These are phyloP conservation scores for Tympanoctomys barrerae DNA, from an alignment of 2,797 vertebrate genomes.

Conservation along the genomic window DNA sequence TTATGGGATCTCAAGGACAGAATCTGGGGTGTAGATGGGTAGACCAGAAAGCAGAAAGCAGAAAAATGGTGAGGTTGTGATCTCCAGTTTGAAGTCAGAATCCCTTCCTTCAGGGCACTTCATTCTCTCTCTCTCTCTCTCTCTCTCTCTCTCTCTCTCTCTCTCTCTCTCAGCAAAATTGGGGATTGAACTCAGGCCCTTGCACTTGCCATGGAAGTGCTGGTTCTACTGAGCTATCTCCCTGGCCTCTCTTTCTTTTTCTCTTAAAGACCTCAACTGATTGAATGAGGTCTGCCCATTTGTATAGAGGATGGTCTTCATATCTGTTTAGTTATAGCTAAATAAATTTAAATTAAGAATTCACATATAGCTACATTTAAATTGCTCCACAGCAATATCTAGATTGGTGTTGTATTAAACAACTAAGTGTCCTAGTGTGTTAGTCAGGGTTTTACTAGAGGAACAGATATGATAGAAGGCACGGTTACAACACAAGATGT, in stretches of 20 bases:
- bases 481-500: no score
- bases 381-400: background rate
- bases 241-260: background rate
- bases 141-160: no score
- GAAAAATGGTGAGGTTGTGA: background rate
- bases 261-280: background rate
- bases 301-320: background rate
- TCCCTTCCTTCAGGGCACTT: background rate
- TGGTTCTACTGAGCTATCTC: no score
- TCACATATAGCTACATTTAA: background rate
- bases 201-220: no score
- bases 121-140: background rate
- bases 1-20: background rate
- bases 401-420: background rate
- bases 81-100: background rate
- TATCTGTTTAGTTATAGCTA: background rate
- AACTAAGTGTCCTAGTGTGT: background rate
- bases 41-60: background rate
- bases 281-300: background rate
- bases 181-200: no score
- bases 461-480: no score
- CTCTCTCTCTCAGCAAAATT: no score
- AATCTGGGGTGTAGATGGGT: background rate
- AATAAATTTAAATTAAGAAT: background rate
- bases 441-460: no score